Conservation (phyloP, 2,113 vertebrate species). For the Callipepla californica region DNA sequence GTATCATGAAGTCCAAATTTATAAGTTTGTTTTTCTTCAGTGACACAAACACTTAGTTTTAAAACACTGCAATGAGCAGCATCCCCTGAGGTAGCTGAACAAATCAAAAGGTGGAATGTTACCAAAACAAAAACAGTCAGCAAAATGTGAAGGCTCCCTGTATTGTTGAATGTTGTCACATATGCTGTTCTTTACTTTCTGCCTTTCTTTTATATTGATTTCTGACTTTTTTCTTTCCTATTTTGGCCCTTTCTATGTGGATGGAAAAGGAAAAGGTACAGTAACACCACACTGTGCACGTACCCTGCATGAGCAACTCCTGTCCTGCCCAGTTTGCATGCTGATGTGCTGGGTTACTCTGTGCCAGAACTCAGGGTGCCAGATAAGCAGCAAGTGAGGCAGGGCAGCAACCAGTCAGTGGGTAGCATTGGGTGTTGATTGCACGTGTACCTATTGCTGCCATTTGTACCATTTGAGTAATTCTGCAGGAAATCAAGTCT, state of each 20-base stretch:
- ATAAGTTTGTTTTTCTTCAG: background rate
- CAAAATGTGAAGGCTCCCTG: background rate
- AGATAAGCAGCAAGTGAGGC: background rate
- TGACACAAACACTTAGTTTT: background rate
- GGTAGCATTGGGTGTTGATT: background rate
- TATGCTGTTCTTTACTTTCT: conserved; percentile 14
- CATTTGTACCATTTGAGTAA: background rate
- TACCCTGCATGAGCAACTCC: conserved; percentile 68
- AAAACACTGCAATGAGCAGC: background rate
- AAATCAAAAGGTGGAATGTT: background rate
- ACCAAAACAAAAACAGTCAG: background rate
- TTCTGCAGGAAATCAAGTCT: background rate
- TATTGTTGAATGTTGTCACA: background rate
- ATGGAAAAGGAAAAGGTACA: conserved; percentile 94
- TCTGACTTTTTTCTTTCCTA: conserved; percentile 74
- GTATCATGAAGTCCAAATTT: background rate
- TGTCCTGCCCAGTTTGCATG: conserved; percentile 39
- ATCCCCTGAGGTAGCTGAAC: background rate
- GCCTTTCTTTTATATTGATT: conserved; percentile 69
- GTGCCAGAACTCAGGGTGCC: background rate
- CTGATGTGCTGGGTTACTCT: background rate
- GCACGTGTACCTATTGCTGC: background rate
- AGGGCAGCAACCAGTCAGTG: background rate
- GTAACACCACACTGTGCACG: conserved; percentile 65
- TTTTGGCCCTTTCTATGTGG: conserved; percentile 73